phyloP scores from a whole-genome alignment of 2,113 vertebrate genomes.

The Rhegmatorhina hoffmannsi region DNA sequence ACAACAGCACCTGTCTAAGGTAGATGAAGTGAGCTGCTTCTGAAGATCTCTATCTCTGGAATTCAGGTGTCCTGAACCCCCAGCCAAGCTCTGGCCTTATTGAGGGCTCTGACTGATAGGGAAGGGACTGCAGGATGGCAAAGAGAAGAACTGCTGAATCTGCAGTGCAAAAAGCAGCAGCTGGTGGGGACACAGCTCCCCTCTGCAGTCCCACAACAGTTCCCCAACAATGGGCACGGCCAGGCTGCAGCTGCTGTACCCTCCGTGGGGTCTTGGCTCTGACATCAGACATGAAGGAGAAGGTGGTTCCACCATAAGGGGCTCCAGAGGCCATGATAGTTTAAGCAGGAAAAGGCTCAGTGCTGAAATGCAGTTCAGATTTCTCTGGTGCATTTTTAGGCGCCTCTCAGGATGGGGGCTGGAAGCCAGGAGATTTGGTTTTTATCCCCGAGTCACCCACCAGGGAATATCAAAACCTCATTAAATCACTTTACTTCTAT shows the following conservation, averaged over 20 bases:
- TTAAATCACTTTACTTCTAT: slow-evolving; percentile 22
- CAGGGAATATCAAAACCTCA: background rate
- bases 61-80: background rate
- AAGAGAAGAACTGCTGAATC: background rate
- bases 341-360: background rate
- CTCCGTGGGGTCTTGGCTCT: background rate
- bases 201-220: background rate
- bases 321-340: background rate
- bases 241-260: background rate
- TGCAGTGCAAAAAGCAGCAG: background rate
- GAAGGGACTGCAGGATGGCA: background rate
- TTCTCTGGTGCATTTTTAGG: background rate
- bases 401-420: background rate
- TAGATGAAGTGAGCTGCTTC: background rate
- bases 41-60: background rate
- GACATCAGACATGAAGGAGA: background rate
- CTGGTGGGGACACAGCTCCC: background rate
- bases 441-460: background rate
- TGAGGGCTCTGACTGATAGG: background rate
- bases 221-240: background rate
- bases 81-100: background rate
- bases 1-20: background rate
- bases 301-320: background rate
- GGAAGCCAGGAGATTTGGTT: background rate
- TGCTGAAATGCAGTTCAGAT: background rate